phyloP scores from a whole-genome alignment of 1,140 invertebrate genomes.

The Gryllus bimaculatus region DNA sequence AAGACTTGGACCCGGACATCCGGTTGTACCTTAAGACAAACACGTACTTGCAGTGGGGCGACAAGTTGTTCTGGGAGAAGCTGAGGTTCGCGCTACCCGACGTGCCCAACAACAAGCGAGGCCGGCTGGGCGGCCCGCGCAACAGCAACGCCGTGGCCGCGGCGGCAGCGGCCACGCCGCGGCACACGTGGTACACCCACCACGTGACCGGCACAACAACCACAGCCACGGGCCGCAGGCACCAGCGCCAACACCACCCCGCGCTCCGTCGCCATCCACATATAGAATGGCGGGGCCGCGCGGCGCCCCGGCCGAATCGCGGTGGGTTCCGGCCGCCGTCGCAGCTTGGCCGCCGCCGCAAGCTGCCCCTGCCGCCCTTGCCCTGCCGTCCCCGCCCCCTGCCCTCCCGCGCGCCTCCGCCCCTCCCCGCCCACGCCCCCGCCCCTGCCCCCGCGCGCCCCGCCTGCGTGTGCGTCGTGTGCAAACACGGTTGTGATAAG shows the following conservation, averaged over 20 bases:
- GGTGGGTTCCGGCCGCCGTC: no score
- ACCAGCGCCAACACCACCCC: constrained; percentile 13
- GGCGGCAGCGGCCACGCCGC: background rate
- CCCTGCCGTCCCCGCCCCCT: background rate
- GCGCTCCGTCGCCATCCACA: constrained; percentile 21
- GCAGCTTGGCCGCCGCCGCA: no score
- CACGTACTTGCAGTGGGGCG: constrained; percentile 84
- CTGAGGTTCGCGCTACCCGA: constrained; percentile 83
- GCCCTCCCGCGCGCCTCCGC: no score
- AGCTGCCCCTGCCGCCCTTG: background rate
- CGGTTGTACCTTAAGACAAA: constrained; percentile 80
- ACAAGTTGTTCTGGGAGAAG: constrained; percentile 91
- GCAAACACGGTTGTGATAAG: background rate
- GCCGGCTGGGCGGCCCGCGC: constrained; percentile 33
- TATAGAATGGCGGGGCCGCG: constrained; percentile 10
- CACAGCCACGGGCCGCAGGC: constrained; percentile 17
- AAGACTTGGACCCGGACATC: constrained; percentile 82
- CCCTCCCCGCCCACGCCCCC: no score
- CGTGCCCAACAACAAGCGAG: constrained; percentile 31
- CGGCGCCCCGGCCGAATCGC: no score
- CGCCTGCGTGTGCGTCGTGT: background rate
- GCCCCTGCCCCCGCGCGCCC: no score
- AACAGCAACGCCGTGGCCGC: constrained; percentile 40
- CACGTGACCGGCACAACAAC: constrained; percentile 22
- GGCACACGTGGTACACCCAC: constrained; percentile 21